Base-by-base conservation (phyloP, 2,888 invertebrate genomes). In the Micoletzkya japonica region DNA sequence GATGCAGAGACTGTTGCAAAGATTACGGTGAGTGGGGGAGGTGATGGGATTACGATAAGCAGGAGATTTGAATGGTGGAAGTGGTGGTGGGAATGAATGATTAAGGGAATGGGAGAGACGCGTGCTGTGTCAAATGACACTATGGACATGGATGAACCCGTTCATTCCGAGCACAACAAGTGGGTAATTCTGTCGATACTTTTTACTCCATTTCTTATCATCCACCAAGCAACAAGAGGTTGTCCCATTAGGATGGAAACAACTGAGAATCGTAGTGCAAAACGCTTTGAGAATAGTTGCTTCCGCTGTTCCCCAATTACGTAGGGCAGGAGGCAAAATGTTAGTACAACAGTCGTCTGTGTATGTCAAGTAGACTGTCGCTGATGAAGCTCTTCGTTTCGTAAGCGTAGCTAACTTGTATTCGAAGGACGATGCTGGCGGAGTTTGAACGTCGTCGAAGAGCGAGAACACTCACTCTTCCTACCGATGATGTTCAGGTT, bases 401-500 rank as follows among this genome's bases (percentile, higher is more conserved):
- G 58, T 58, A 28, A 36, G 2, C n/a, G 34, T 2, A 2, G n/a
- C n/a, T n/a, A n/a, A n/a, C n/a, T n/a, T n/a, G n/a, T n/a, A n/a
- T 49, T 14, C 32, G 30, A 32, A 44, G 56, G 34, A 26, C 74
- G 69, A 87, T 95, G 7, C 88, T 98, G 1, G 96, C 96, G 84
- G 96, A 97, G 87, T 96, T 97, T 87, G 98, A 98, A 86, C 89
- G 95, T 44, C 89, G 95, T 75, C 91, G 93, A 81, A 92, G 95
- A 86, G 97, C 88, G 72, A 89, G 97, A 7, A 94, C 94, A 85
- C 92, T 98, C 60, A 95, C 95, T 82, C 95, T 98, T 0, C 95
- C 96, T 0, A 98, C 98, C 0, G 98, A 98, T 88, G 98, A 99
- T 88, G 90, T 91, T 17, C 96, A 98, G 72, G 79, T 78, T n/a